phyloP scores from a whole-genome alignment of 2,888 invertebrate species.

The Nowickia ferox region DNA sequence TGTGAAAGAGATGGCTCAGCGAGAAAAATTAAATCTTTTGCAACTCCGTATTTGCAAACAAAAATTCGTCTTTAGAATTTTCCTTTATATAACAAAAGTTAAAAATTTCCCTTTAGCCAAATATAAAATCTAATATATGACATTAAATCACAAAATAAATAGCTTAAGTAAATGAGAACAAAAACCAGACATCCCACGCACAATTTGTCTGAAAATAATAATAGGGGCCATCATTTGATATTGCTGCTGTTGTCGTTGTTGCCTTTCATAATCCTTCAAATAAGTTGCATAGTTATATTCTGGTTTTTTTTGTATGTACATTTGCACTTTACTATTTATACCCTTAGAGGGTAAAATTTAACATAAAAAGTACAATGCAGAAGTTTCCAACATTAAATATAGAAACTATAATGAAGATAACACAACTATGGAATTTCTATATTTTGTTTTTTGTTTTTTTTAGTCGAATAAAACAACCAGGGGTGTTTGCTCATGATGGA shows the following conservation, averaged over 20 bases:
- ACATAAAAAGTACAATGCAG: neutral
- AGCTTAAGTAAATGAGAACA: neutral
- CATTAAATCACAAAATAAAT: neutral
- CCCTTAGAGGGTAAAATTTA: slow-evolving; percentile 29
- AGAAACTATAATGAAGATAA: slow-evolving; percentile 31
- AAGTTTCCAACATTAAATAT: slow-evolving; percentile 24
- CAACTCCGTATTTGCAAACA: too few species aligned
- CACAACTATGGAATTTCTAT: slow-evolving; percentile 12
- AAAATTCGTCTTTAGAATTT: too few species aligned
- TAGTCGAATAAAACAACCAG: slow-evolving; percentile 1
- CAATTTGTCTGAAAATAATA: slow-evolving; percentile 29
- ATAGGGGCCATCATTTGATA: neutral
- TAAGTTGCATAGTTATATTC: slow-evolving; percentile 20
- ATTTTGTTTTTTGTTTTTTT: slow-evolving; percentile 1
- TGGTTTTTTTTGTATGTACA: neutral
- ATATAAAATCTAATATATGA: neutral
- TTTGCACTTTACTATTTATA: slow-evolving; percentile 13
- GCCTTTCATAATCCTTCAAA: slow-evolving; percentile 51
- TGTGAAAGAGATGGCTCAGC: too few species aligned
- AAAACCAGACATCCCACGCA: neutral
- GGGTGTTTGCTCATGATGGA: slow-evolving; percentile 23
- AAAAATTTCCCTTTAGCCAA: too few species aligned
- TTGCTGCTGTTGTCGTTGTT: slow-evolving; percentile 11
- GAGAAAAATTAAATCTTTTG: too few species aligned
- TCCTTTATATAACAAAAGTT: too few species aligned